Conservation (phyloP, 2,797 vertebrate genomes). For the Acomys russatus region DNA sequence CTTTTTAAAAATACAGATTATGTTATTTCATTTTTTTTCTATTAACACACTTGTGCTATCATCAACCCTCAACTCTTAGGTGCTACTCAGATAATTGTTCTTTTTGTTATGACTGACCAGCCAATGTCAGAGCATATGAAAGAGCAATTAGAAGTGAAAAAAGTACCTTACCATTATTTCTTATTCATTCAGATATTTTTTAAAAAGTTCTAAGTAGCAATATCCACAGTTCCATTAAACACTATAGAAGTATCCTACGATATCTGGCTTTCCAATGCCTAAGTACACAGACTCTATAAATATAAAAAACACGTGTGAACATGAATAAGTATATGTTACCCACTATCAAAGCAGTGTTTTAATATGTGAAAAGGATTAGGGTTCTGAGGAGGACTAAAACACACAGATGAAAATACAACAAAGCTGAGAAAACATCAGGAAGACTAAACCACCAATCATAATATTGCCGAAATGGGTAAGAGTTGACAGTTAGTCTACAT, state of each 20-base stretch:
- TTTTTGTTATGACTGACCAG: neutral
- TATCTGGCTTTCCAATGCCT: neutral
- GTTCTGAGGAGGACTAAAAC: constrained; percentile 2
- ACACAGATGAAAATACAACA: neutral
- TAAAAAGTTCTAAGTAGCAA: neutral
- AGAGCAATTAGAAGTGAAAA: neutral
- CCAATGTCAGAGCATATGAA: neutral
- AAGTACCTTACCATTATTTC: neutral
- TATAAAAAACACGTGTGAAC: constrained; percentile 29
- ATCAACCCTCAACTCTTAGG: neutral
- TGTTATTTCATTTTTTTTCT: neutral
- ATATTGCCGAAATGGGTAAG: neutral
- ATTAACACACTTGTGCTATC: neutral
- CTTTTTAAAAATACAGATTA: neutral
- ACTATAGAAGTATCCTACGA: neutral
- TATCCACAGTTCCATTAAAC: neutral
- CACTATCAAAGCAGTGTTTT: neutral
- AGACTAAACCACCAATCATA: neutral
- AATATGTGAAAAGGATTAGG: constrained; percentile 1
- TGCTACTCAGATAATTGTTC: neutral
- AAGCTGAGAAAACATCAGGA: neutral
- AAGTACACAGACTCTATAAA: neutral
- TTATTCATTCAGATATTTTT: constrained; percentile 40
- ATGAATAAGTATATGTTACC: neutral
- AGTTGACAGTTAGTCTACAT: neutral